These are phyloP conservation scores for Cichlasoma orientale DNA, from an alignment of 2,797 vertebrate species.

Conservation along the genomic window DNA sequence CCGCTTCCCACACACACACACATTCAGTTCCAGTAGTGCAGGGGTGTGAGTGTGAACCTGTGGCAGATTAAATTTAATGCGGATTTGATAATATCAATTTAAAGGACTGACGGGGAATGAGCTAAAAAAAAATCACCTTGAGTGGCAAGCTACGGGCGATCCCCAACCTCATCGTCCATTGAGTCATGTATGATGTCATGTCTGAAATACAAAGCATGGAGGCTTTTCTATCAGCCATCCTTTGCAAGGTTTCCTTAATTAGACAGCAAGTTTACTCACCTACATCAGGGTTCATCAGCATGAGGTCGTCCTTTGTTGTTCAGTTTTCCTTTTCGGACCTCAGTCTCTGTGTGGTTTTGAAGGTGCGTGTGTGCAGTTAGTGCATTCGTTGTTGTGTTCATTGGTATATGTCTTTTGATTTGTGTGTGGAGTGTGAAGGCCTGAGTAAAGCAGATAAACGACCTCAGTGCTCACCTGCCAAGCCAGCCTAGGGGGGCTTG, in stretches of 20 bases:
- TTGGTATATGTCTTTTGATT: neutral
- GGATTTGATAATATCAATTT: neutral
- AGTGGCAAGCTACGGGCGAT: neutral
- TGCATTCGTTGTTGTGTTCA: neutral
- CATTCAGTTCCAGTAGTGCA: neutral
- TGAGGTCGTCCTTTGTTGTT: neutral
- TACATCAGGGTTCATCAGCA: neutral
- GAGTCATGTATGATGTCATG: too few species aligned
- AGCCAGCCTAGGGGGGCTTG: conserved; percentile 8
- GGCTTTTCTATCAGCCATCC: neutral
- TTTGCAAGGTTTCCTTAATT: neutral
- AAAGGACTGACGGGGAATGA: neutral
- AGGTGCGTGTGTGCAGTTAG: neutral
- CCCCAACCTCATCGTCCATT: neutral
- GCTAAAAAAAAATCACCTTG: neutral
- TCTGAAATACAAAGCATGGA: too few species aligned
- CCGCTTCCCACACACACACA: neutral
- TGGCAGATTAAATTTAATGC: neutral
- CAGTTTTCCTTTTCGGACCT: neutral
- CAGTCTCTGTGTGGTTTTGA: conserved; percentile 11
- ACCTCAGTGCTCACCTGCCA: conserved; percentile 36
- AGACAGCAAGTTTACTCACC: neutral
- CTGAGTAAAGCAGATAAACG: conserved; percentile 60
- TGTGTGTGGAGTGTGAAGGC: conserved; percentile 1
- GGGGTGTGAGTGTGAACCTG: neutral